Evolutionary conservation across 2,797 vertebrate genomes (phyloP).

Genomic region (Potorous gilbertii): DNA sequence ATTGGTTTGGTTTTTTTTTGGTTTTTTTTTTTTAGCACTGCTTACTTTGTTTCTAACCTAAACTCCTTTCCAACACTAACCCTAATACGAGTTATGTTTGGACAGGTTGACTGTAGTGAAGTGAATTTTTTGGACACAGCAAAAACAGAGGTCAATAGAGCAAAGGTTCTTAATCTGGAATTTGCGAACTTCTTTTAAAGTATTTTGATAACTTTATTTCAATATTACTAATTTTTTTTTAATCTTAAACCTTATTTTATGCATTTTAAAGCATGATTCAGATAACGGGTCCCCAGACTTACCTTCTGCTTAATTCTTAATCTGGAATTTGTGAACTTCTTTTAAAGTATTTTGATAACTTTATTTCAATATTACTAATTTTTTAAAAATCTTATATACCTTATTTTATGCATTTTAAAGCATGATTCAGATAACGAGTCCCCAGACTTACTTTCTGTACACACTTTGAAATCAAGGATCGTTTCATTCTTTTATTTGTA

Average conservation of each 20-base stretch:
- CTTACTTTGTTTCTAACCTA: not conserved
- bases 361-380: no score
- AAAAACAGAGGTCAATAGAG: not conserved
- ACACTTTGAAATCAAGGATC: not conserved
- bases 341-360: no score
- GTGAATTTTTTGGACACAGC: not conserved
- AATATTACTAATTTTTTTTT: no score
- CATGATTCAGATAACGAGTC: no score
- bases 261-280: not conserved
- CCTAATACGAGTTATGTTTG: not conserved
- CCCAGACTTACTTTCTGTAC: not conserved
- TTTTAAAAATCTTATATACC: no score
- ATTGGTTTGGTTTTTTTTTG: not conserved
- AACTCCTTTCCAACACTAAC: not conserved
- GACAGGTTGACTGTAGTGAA: not conserved
- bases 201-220: no score
- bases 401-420: no score
- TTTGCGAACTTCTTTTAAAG: no score
- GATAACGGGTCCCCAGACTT: not conserved
- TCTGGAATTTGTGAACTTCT: no score
- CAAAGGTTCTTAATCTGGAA: not conserved
- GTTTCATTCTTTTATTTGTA: not conserved
- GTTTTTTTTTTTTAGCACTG: not conserved
- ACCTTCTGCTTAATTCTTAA: not conserved
- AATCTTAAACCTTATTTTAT: no score